A percentile compares a stretch with the other conserved stretches of the same genome.
phyloP scores from a whole-genome alignment of 53 echinoderm and acorn worm genomes.

The Henricia sp. region DNA sequence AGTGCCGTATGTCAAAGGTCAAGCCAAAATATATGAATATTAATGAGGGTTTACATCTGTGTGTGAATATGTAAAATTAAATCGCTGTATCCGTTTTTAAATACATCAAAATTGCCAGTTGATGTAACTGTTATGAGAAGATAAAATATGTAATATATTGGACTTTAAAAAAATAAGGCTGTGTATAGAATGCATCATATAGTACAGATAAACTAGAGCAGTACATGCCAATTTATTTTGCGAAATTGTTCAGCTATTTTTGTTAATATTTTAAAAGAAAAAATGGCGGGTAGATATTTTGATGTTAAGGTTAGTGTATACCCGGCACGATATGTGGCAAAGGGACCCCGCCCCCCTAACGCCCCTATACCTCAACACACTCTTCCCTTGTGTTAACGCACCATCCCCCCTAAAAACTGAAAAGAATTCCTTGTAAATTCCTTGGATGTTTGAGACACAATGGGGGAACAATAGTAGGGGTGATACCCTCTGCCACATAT shows the following conservation, averaged over 20 bases:
- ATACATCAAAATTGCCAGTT: background rate
- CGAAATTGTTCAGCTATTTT: background rate
- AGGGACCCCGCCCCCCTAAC: background rate
- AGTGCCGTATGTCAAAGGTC: background rate
- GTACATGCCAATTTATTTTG: constrained; percentile 17
- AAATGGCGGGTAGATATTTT: background rate
- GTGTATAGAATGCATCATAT: background rate
- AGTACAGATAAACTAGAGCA: constrained; percentile 8
- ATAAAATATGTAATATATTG: constrained; percentile 12
- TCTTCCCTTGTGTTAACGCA: background rate
- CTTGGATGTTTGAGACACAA: background rate
- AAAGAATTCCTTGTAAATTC: too few species aligned
- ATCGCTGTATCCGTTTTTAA: background rate
- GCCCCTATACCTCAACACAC: background rate
- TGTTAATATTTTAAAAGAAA: constrained; percentile 1
- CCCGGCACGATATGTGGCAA: background rate
- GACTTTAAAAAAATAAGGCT: background rate
- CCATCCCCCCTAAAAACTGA: too few species aligned
- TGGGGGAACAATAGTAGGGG: background rate
- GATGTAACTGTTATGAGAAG: background rate
- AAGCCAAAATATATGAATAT: background rate
- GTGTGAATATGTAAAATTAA: background rate
- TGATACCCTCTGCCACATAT: background rate
- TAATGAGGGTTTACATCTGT: background rate
- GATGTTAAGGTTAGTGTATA: background rate